Evolutionary conservation across 2,888 invertebrate species (phyloP).

Genomic region (Steromphala cineraria): DNA sequence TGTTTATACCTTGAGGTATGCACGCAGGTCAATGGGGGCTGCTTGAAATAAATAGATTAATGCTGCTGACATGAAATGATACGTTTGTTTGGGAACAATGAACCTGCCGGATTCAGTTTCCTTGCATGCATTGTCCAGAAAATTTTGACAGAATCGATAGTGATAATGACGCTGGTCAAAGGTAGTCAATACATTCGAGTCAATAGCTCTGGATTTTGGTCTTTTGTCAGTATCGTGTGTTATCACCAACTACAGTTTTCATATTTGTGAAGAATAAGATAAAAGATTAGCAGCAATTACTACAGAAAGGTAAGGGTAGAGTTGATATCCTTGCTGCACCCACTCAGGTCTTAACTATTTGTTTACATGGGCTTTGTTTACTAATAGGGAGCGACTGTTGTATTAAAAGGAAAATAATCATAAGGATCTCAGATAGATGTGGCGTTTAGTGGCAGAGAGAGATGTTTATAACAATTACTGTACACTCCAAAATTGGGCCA

Average conservation of each 20-base stretch:
- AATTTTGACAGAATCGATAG: not conserved
- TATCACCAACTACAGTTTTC: conserved; percentile 1
- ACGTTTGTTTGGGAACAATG: not conserved
- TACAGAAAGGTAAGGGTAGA: not conserved
- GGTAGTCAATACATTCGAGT: not conserved
- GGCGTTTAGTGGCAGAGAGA: not conserved
- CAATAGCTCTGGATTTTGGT: not conserved
- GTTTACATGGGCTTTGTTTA: not conserved
- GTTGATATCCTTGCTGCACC: not conserved
- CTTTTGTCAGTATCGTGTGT: not conserved
- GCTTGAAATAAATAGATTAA: not conserved
- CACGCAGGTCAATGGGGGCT: not conserved
- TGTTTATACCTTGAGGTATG: not conserved
- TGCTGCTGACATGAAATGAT: not conserved
- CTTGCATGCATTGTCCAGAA: not conserved
- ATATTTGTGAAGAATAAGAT: conserved; percentile 5
- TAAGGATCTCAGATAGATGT: not conserved
- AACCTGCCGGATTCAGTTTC: not conserved
- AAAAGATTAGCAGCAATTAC: not conserved
- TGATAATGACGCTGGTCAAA: not conserved
- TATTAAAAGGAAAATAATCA: not conserved
- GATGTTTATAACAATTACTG: not conserved
- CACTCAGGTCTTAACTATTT: not conserved
- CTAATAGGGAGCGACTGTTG: not conserved
- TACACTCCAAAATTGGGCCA: not conserved